phyloP scores from a whole-genome alignment of 2,113 vertebrate genomes.

The Petroica traversi region DNA sequence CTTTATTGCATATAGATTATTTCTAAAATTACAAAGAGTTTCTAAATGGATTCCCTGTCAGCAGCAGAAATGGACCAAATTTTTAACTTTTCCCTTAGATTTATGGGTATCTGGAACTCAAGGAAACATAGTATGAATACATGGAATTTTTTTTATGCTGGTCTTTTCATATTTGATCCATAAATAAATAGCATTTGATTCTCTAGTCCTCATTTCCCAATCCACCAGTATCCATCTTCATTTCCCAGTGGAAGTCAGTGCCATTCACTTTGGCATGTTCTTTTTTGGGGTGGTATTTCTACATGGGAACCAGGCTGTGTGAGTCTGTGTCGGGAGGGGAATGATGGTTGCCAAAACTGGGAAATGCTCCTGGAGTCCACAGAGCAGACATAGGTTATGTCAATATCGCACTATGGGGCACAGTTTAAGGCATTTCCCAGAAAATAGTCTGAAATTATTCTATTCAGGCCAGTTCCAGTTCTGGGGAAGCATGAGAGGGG shows the following conservation, averaged over 20 bases:
- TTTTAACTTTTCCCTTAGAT: not conserved
- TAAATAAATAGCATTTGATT: constrained; percentile 9
- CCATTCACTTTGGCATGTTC: not conserved
- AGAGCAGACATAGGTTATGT: constrained; percentile 43
- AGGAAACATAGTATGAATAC: not conserved
- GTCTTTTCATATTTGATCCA: not conserved
- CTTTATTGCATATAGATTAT: not conserved
- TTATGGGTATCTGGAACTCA: not conserved
- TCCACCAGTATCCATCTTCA: not conserved
- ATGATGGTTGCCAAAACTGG: not conserved
- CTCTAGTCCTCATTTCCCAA: not conserved
- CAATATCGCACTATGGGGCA: constrained; percentile 19
- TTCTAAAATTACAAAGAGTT: not conserved
- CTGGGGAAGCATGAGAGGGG: not conserved
- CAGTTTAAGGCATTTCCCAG: constrained; percentile 43
- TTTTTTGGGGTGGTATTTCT: not conserved
- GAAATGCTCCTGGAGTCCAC: not conserved
- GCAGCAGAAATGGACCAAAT: not conserved
- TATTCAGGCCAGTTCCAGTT: not conserved
- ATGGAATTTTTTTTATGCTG: not conserved
- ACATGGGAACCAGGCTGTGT: not conserved
- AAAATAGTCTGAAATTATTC: constrained; percentile 1
- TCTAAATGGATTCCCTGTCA: not conserved
- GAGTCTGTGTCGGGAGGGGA: not conserved
- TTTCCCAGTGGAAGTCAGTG: constrained; percentile 23